phyloP scores from a whole-genome alignment of 2,888 invertebrate species.

The Isoperla grammatica region DNA sequence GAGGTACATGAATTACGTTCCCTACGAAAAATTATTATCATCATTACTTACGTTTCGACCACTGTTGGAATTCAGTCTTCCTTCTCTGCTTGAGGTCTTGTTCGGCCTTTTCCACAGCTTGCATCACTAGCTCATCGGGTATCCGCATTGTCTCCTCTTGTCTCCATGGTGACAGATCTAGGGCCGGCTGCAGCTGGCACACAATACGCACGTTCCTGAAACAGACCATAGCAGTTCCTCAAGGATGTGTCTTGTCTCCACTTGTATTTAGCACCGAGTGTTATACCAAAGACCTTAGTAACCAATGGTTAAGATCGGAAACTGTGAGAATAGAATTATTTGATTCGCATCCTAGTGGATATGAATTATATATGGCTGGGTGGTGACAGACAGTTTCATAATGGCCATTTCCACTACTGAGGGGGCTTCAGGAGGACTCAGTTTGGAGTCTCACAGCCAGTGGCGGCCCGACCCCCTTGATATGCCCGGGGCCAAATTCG shows the following conservation, averaged over 20 bases:
- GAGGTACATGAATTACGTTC: no score
- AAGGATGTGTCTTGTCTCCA: neutral
- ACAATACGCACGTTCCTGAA: conserved; percentile 28
- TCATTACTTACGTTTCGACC: conserved; percentile 61
- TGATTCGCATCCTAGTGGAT: no score
- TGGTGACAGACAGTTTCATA: no score
- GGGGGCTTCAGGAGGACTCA: no score
- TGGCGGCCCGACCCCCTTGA: no score
- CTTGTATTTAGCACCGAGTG: neutral
- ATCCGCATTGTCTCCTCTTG: conserved; percentile 42
- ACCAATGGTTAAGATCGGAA: no score
- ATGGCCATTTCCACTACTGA: no score
- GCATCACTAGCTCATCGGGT: conserved; percentile 63
- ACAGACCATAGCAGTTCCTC: neutral
- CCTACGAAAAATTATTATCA: no score
- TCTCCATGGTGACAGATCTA: conserved; percentile 24
- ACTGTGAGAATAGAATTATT: no score
- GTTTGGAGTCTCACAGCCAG: no score
- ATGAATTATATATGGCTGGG: no score
- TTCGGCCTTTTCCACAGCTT: conserved; percentile 74
- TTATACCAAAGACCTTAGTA: neutral
- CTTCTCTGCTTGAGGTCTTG: conserved; percentile 67
- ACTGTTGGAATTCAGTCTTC: conserved; percentile 74
- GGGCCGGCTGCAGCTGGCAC: conserved; percentile 27
- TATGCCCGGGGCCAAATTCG: no score